phyloP scores from a whole-genome alignment of 1,140 invertebrate genomes.

The Leptinotarsa lineolata region DNA sequence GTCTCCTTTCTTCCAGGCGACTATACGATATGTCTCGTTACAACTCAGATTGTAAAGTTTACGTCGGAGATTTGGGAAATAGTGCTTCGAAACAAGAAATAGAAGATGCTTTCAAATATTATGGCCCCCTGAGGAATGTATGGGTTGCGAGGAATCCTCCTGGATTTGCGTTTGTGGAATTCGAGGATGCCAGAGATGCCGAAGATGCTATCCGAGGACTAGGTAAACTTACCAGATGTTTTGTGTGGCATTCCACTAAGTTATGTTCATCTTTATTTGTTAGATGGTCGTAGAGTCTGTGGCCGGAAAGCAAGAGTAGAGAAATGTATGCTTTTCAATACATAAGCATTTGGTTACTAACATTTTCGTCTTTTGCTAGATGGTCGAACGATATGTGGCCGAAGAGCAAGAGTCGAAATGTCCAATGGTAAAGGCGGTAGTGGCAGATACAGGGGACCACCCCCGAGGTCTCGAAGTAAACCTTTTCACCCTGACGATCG shows the following conservation, averaged over 20 bases:
- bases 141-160: constrained; percentile 94
- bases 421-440: constrained; percentile 83
- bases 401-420: constrained; percentile 87
- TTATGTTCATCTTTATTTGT: constrained; percentile 28
- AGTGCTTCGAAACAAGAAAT: constrained; percentile 89
- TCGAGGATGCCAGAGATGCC: constrained; percentile 87
- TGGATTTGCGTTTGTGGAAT: constrained; percentile 95
- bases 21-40: constrained; percentile 71
- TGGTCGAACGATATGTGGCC: constrained; percentile 82
- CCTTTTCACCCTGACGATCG: constrained; percentile 81
- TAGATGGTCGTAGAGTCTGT: constrained; percentile 27
- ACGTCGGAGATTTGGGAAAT: constrained; percentile 91
- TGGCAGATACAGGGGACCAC: constrained; percentile 60
- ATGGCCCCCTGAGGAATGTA: constrained; percentile 90
- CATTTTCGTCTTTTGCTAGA: constrained; percentile 56
- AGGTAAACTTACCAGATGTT: constrained; percentile 59
- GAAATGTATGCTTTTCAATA: constrained; percentile 25
- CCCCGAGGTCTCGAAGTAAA: constrained; percentile 62
- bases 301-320: constrained; percentile 24
- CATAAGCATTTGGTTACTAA: constrained; percentile 23
- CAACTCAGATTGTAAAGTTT: constrained; percentile 88
- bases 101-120: constrained; percentile 93
- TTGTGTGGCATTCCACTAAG: constrained; percentile 15
- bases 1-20: background rate
- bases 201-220: constrained; percentile 85